These are phyloP conservation scores for Pristionchus maxplancki DNA, from an alignment of 2,888 invertebrate genomes.

Conservation along the genomic window DNA sequence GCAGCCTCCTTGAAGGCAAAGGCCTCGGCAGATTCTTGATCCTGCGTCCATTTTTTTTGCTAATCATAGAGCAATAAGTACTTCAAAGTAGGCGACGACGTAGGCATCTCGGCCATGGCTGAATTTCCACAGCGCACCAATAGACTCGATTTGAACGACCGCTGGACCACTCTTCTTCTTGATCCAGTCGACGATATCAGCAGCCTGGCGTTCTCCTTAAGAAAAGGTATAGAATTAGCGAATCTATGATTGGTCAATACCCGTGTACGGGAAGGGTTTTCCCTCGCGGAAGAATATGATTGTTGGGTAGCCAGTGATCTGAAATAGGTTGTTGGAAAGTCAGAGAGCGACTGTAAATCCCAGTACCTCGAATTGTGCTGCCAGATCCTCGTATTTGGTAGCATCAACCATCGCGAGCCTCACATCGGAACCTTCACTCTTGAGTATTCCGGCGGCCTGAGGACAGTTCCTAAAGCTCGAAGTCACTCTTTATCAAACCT, in stretches of 20 bases:
- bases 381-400: conserved; percentile 86
- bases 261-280: background rate
- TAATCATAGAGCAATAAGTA: too few species aligned
- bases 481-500: background rate
- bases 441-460: conserved; percentile 80
- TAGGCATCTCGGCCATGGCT: conserved; percentile 87
- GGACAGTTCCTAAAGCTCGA: conserved; percentile 86
- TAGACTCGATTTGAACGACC: conserved; percentile 85
- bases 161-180: conserved; percentile 96
- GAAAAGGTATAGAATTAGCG: background rate
- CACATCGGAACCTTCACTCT: conserved; percentile 86
- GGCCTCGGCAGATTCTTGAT: background rate
- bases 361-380: conserved; percentile 85
- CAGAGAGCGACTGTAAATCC: background rate
- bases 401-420: conserved; percentile 90
- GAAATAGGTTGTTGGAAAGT: background rate
- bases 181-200: conserved; percentile 92
- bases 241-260: background rate
- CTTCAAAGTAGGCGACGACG: conserved; percentile 89
- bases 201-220: conserved; percentile 84
- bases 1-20: background rate
- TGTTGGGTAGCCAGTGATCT: background rate
- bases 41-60: background rate
- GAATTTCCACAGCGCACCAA: conserved; percentile 88
- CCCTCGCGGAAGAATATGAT: background rate